Percentiles rank a stretch among this genome's conserved stretches.
Evolutionary conservation across 2,888 invertebrate genomes (phyloP).

Genomic region (Melitaea athalia): DNA sequence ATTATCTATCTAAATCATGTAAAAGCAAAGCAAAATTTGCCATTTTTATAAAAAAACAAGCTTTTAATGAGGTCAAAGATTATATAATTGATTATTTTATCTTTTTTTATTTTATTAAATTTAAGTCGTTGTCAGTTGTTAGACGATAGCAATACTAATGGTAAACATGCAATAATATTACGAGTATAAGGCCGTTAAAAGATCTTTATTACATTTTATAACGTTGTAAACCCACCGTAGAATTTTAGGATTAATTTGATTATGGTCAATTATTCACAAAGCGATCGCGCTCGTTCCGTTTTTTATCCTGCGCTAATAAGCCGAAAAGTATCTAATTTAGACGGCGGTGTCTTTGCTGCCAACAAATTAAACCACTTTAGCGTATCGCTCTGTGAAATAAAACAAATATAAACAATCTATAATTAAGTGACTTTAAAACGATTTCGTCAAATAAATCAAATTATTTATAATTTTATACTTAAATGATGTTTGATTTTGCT

Average conservation of each 20-base stretch:
- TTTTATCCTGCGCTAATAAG: slow-evolving; percentile 78
- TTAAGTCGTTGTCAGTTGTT: slow-evolving; percentile 28
- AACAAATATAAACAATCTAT: slow-evolving; percentile 80
- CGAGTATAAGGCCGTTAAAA: slow-evolving; percentile 71
- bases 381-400: slow-evolving; percentile 75
- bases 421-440: slow-evolving; percentile 76
- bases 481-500: slow-evolving; percentile 31
- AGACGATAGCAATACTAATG: slow-evolving; percentile 39
- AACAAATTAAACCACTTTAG: slow-evolving; percentile 81
- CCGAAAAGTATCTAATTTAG: slow-evolving; percentile 79
- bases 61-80: too few species aligned
- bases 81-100: too few species aligned
- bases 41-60: too few species aligned
- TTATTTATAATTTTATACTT: slow-evolving; percentile 28
- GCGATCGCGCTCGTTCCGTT: slow-evolving; percentile 71
- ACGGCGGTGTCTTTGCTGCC: slow-evolving; percentile 78
- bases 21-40: too few species aligned
- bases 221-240: slow-evolving; percentile 81
- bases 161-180: slow-evolving; percentile 65
- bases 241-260: slow-evolving; percentile 82
- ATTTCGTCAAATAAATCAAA: slow-evolving; percentile 54
- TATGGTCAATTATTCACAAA: slow-evolving; percentile 82
- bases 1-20: too few species aligned
- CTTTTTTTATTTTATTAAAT: background rate
- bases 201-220: slow-evolving; percentile 80